Percentiles rank a stretch among this genome's conserved stretches.
Conservation (phyloP, 2,888 invertebrate species). For the Gymnocheta viridis region DNA sequence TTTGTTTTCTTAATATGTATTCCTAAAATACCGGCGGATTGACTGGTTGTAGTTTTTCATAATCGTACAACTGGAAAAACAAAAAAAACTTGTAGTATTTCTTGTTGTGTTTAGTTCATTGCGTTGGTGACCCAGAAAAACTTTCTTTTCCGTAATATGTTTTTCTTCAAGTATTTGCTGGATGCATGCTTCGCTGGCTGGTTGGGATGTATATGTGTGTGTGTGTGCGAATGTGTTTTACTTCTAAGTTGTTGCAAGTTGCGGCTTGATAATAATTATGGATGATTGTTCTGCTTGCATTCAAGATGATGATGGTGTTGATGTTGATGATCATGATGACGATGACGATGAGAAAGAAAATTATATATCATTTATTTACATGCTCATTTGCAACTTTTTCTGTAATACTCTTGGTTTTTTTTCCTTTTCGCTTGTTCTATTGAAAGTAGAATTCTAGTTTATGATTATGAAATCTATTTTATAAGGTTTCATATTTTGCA, state of each 20-base stretch:
- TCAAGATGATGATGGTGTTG: background rate
- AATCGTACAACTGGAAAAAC: slow-evolving; percentile 21
- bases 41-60: slow-evolving; percentile 42
- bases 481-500: slow-evolving; percentile 58
- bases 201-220: background rate
- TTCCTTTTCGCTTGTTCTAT: background rate
- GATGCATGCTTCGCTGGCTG: slow-evolving; percentile 49
- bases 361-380: slow-evolving; percentile 24
- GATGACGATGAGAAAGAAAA: slow-evolving; percentile 25
- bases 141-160: slow-evolving; percentile 70
- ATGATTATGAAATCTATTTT: slow-evolving; percentile 54
- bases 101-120: slow-evolving; percentile 57
- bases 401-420: slow-evolving; percentile 22
- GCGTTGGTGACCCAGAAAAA: slow-evolving; percentile 72
- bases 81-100: slow-evolving; percentile 8
- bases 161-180: slow-evolving; percentile 42
- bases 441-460: slow-evolving; percentile 59
- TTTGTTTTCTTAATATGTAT: slow-evolving; percentile 31
- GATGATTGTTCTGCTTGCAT: slow-evolving; percentile 44
- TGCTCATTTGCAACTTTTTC: slow-evolving; percentile 8
- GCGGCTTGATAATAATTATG: slow-evolving; percentile 45
- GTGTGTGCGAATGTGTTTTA: slow-evolving; percentile 5
- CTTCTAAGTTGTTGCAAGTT: slow-evolving; percentile 48
- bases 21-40: slow-evolving; percentile 26
- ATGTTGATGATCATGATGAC: background rate